phyloP scores from a whole-genome alignment of 2,888 invertebrate species.

The Hemicrepidius hirtus region DNA sequence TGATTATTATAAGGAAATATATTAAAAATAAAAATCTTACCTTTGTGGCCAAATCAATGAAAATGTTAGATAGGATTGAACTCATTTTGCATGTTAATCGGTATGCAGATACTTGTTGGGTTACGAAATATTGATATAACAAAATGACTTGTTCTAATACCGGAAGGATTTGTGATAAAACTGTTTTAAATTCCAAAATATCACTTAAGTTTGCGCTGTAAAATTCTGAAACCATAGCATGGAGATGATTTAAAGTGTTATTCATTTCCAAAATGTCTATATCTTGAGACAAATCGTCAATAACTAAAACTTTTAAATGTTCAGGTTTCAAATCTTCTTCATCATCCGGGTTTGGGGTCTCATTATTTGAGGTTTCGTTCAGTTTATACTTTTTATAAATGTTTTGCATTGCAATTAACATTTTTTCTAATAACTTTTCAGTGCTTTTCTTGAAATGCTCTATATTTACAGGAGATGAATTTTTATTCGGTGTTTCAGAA shows the following conservation, averaged over 20 bases:
- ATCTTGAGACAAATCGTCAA: slow-evolving; percentile 79
- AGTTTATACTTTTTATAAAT: slow-evolving; percentile 73
- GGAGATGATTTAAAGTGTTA: slow-evolving; percentile 66
- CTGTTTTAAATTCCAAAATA: slow-evolving; percentile 58
- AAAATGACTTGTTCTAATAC: slow-evolving; percentile 85
- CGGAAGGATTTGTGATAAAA: slow-evolving; percentile 73
- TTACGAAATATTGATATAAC: slow-evolving; percentile 86
- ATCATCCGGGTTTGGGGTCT: slow-evolving; percentile 66
- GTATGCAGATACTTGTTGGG: slow-evolving; percentile 86
- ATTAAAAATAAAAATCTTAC: slow-evolving; percentile 63
- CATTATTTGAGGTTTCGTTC: slow-evolving; percentile 40
- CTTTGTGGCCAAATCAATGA: slow-evolving; percentile 87
- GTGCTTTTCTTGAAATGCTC: slow-evolving; percentile 38
- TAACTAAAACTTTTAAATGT: slow-evolving; percentile 80
- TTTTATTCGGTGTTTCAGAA: slow-evolving; percentile 22
- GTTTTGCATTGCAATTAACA: slow-evolving; percentile 77
- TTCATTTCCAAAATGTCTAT: slow-evolving; percentile 76
- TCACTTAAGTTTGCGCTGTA: slow-evolving; percentile 68
- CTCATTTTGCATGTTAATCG: slow-evolving; percentile 88
- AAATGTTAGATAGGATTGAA: slow-evolving; percentile 87
- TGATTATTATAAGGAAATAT: slow-evolving; percentile 30
- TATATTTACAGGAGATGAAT: slow-evolving; percentile 2
- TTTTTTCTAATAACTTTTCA: slow-evolving; percentile 58
- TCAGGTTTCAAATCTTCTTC: slow-evolving; percentile 76
- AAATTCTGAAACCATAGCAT: slow-evolving; percentile 69